phyloP scores from a whole-genome alignment of 2,888 invertebrate genomes.

The Sphecodes monilicornis region DNA sequence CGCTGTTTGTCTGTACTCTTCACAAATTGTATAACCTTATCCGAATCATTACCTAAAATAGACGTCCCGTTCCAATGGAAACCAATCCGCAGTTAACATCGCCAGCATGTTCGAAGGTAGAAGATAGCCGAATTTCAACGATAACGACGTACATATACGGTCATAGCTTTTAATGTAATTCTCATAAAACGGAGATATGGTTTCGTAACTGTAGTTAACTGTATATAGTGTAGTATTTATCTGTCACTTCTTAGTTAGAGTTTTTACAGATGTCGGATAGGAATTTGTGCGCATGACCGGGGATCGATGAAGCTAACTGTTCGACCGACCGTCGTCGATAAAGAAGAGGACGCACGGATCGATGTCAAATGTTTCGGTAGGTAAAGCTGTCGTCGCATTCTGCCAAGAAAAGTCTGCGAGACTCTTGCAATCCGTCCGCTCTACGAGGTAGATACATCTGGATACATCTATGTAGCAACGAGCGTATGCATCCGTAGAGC shows the following conservation, averaged over 20 bases:
- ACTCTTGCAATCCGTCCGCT: neutral
- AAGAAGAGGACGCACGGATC: neutral
- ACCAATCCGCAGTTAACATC: slow-evolving; percentile 89
- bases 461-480: too few relatives aligned
- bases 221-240: too few relatives aligned
- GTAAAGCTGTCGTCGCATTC: neutral
- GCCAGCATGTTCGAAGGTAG: slow-evolving; percentile 84
- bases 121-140: neutral
- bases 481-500: neutral
- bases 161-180: slow-evolving; percentile 4
- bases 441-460: neutral
- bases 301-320: neutral
- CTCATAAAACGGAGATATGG: neutral
- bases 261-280: neutral
- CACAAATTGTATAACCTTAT: slow-evolving; percentile 40
- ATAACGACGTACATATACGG: neutral
- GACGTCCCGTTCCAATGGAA: slow-evolving; percentile 86
- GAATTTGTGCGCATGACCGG: neutral
- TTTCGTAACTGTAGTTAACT: too few relatives aligned
- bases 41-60: slow-evolving; percentile 86
- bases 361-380: neutral
- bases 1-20: neutral
- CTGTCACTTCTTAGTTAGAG: neutral
- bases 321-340: neutral
- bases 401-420: neutral